A percentile compares a stretch with the other conserved stretches of the same genome.
Conservation (phyloP, 2,113 vertebrate genomes). For the Pelvicachromis taeniatus region DNA sequence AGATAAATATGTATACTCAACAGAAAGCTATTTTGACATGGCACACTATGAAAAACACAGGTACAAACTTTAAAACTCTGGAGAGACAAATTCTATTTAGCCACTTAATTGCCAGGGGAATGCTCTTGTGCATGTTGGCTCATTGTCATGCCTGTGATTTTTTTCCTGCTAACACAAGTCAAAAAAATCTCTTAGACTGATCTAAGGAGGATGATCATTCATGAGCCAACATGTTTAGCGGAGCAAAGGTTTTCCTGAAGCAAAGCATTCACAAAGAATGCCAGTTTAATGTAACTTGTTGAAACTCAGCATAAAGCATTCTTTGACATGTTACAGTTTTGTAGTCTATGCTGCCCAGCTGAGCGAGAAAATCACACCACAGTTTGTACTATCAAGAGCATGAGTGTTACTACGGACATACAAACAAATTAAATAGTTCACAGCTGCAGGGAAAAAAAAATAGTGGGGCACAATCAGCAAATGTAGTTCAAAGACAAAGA, state of each 20-base stretch:
- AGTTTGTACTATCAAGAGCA: not conserved
- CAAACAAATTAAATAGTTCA: not conserved
- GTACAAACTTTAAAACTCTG: not conserved
- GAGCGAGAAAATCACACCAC: not conserved
- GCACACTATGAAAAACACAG: not conserved
- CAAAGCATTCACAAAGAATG: too few relatives aligned
- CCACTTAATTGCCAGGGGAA: not conserved
- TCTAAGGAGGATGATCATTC: not conserved
- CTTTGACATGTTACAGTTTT: not conserved
- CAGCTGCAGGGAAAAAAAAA: not conserved
- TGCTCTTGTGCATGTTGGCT: not conserved
- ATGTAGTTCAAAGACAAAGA: not conserved
- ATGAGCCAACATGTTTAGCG: not conserved
- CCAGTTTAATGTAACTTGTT: not conserved
- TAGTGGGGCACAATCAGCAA: not conserved
- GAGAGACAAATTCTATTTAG: not conserved
- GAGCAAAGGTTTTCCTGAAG: not conserved
- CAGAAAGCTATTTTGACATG: not conserved
- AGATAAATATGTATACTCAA: conserved; percentile 1
- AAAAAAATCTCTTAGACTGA: not conserved
- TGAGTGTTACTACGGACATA: not conserved
- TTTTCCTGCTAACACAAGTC: not conserved
- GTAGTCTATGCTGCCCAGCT: not conserved
- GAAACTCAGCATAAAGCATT: not conserved
- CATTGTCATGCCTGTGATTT: not conserved